Evolutionary conservation across 2,113 vertebrate species (phyloP), one percentile per base, ranked within the genome.

Genomic region (Telmatochromis sp.): DNA sequence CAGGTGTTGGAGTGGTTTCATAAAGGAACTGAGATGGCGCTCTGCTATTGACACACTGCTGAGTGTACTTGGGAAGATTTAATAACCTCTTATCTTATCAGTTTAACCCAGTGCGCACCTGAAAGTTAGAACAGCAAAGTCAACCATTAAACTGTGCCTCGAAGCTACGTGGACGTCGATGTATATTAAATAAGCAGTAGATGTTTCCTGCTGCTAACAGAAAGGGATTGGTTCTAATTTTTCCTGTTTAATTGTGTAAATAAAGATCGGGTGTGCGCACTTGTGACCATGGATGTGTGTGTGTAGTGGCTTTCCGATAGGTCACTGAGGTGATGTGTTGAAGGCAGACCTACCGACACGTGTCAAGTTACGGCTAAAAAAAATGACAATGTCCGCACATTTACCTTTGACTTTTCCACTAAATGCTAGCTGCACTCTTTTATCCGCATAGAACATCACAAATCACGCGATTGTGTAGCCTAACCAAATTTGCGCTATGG

Each of bases 191-290:
- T 95, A 89, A 93, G 80, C 57, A 28, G 53, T 84, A 51, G 73
- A 90, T 88, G 92, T 92, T 93, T 95, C 93, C 93, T 94, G 73
- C 60, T 28, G 17, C 87, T 55, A 73, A 93, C 84, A 88, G 87
- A 87, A 92, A 92, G 85, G 87, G 83, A 85, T 88, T 53, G 84
- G 73, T 84, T 91, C 85, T 82, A 83, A 89, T 91, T 33, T 82
- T 89, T 92, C n/a, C 85, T 42, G 11, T 75, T 53, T 28, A 45
- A 53, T 47, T 70, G 82, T 45, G 47, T 45, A 49, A 26, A 83
- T 85, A 83, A 88, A 83, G 54, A 89, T 9, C 13, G 49, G 49
- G 11, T 28, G 8, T 28, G 7, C 55, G 54, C 40, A 60, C 42
- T 19, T 73, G 1, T 47, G 79, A 21, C 15, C 15, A 7, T 78